Evolutionary conservation across 2,888 invertebrate species (phyloP).

Genomic region (Syrista parreyssii): DNA sequence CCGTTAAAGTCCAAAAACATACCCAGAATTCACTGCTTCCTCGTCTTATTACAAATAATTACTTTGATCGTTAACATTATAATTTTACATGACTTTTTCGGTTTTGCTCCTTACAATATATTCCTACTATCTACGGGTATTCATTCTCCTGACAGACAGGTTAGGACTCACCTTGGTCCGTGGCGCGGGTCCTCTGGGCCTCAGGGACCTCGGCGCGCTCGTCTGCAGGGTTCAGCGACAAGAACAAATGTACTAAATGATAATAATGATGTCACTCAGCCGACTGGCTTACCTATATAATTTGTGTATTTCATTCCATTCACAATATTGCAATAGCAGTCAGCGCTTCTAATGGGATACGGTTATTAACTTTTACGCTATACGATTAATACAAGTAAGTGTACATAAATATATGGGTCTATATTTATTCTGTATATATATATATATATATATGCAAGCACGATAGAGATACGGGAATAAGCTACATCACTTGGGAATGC

Average conservation of each 20-base stretch:
- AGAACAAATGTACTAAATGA: constrained; percentile 78
- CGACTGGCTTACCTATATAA: constrained; percentile 45
- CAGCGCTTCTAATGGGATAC: constrained; percentile 18
- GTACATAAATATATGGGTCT: not conserved
- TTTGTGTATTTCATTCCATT: constrained; percentile 41
- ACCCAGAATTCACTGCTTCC: not conserved
- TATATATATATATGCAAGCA: not conserved
- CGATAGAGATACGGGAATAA: not conserved
- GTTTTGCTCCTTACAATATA: not conserved
- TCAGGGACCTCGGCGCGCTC: constrained; percentile 55
- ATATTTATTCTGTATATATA: too few relatives aligned
- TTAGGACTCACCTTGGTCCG: constrained; percentile 66
- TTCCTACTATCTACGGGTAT: not conserved
- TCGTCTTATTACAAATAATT: not conserved
- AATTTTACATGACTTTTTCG: not conserved
- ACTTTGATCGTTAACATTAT: not conserved
- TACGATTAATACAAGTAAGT: not conserved
- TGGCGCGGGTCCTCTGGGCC: constrained; percentile 65
- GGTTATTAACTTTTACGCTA: constrained; percentile 9
- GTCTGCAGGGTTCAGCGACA: constrained; percentile 82
- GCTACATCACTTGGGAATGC: not conserved
- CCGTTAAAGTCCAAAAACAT: not conserved
- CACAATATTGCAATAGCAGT: constrained; percentile 23
- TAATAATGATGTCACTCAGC: constrained; percentile 63
- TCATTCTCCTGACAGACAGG: not conserved